Evolutionary conservation across 64 coral and sea anemone species (phyloP), one percentile per base, ranked within the genome.

Genomic region (Montipora foliosa): DNA sequence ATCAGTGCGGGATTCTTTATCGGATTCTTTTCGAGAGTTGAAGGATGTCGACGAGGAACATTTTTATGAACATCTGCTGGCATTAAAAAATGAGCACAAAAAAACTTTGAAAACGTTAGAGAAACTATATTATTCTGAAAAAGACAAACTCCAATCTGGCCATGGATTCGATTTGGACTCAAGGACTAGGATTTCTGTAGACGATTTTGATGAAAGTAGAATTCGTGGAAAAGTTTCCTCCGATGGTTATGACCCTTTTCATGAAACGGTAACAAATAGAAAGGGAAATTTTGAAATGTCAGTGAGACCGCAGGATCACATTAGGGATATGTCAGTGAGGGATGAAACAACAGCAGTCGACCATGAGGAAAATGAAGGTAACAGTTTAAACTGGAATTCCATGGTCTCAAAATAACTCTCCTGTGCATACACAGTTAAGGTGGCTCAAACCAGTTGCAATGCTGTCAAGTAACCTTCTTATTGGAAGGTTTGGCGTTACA

Each of bases 31-130:
- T 70, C 93, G 87, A 76, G 94, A 96, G 57, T 80, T 94, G 22
- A 74, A 88, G 61, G 77, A 78, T 17, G 92, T 95, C 44, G 92
- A 96, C 57, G 94, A 99, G 24, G 92, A 96, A 66, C 77, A 99
- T 50, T 99, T 99, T 73, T 99, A 99, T 73, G 86, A 94, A 44
- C 95, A 96, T 68, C 82, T 99, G 57, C 44, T 99, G 51, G 87
- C 95, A 13, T 87, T 99, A 49, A 96, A 96, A 76, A 89, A 80
- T 77, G 98, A 99, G 14, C 98, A 99, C 55, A 94, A 96, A 48
- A 99, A 93, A 82, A 96, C 95, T 89, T 77, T 99, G 77, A 96
- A 99, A 72, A 72, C 89, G 25, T 64, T 99, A 17, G 98, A 99
- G 74, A 95, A 87, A 79, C 84, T 91, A 61, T 99, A 99, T 84